phyloP scores from a whole-genome alignment of 2,113 vertebrate species.

The Colinus virginianus region DNA sequence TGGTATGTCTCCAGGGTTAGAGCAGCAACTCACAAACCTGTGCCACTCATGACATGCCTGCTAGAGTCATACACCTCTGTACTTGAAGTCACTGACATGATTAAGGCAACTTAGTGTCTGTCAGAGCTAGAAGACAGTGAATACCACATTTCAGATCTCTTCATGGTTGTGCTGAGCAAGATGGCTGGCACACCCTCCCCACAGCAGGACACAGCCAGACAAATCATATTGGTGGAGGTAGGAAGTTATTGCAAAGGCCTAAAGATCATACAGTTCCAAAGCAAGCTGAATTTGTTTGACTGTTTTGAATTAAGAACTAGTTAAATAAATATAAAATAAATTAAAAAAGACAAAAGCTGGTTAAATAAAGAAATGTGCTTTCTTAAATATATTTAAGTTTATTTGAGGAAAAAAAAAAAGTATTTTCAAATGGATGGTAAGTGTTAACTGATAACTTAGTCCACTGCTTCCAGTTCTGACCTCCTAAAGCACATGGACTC shows the following conservation, averaged over 20 bases:
- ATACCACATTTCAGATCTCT: neutral
- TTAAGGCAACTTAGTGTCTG: neutral
- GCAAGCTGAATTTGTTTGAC: neutral
- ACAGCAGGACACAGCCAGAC: neutral
- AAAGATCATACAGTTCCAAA: neutral
- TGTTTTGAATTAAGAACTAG: neutral
- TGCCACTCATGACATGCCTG: accelerated
- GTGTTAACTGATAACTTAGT: neutral
- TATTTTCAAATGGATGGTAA: neutral
- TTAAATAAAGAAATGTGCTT: neutral
- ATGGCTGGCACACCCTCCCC: neutral
- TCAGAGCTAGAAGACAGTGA: neutral
- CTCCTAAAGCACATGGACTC: neutral
- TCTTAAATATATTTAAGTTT: neutral
- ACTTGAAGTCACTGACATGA: accelerated
- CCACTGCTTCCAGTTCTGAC: neutral
- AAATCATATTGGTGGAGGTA: neutral
- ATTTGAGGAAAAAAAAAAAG: neutral
- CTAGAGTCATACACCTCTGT: neutral
- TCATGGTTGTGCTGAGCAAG: neutral
- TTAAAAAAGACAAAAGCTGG: neutral
- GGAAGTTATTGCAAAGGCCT: neutral
- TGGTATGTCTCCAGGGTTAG: neutral
- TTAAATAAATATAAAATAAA: neutral
- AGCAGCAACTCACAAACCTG: neutral